These are phyloP conservation scores for Eupeodes latifasciatus DNA, from an alignment of 2,888 invertebrate species.

Conservation along the genomic window DNA sequence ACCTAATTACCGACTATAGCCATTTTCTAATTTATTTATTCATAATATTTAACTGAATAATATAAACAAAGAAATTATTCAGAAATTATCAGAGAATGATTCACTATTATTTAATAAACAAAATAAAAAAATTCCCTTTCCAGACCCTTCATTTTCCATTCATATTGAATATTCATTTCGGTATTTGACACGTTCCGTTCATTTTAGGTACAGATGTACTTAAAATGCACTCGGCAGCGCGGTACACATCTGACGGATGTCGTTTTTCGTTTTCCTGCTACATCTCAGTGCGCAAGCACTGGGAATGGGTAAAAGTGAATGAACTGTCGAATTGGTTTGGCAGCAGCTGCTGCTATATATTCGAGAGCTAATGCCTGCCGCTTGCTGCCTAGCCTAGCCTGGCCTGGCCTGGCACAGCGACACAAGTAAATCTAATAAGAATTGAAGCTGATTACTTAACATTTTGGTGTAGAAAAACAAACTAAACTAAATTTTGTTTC, in stretches of 20 bases:
- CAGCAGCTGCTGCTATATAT: neutral
- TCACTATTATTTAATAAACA: neutral
- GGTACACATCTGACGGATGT: conserved; percentile 42
- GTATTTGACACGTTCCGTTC: conserved; percentile 49
- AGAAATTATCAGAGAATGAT: neutral
- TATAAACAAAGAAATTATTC: neutral
- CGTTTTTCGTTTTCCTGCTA: conserved; percentile 12
- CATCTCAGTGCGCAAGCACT: conserved; percentile 58
- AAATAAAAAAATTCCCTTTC: neutral
- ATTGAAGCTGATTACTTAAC: conserved; percentile 28
- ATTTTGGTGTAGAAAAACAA: neutral
- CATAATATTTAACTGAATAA: neutral
- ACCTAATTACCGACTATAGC: too few relatives aligned
- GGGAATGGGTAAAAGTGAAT: conserved; percentile 53
- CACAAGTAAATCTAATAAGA: neutral
- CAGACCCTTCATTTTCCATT: neutral
- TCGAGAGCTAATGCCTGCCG: too few relatives aligned
- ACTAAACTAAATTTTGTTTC: conserved; percentile 3
- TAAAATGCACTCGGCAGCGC: conserved; percentile 62
- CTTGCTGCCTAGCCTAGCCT: too few relatives aligned
- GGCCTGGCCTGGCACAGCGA: neutral
- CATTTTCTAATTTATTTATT: too few relatives aligned
- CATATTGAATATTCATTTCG: neutral
- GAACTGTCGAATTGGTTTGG: conserved; percentile 44
- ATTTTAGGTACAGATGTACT: conserved; percentile 64